A percentile compares a stretch with the other conserved stretches of the same genome.
Conservation (phyloP, 2,113 vertebrate species). For the Hemichromis elongatus region DNA sequence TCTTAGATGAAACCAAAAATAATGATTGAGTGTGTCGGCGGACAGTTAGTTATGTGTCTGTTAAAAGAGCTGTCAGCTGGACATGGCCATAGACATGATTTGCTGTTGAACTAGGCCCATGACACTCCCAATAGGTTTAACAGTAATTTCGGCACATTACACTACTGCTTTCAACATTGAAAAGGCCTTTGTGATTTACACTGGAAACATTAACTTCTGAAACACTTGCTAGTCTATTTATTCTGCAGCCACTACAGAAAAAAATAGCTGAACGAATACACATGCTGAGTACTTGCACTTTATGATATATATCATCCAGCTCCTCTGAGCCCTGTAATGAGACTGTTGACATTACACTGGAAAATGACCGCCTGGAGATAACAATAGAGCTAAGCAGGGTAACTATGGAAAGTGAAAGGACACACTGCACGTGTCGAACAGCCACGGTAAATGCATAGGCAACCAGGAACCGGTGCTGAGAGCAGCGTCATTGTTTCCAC, state of each 20-base stretch:
- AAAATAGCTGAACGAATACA: not conserved
- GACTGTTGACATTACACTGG: slow-evolving; percentile 39
- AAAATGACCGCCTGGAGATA: slow-evolving; percentile 41
- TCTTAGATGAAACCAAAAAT: not conserved
- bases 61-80: not conserved
- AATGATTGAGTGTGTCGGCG: not conserved
- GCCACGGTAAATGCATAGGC: slow-evolving; percentile 20
- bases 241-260: not conserved
- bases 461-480: slow-evolving; percentile 5
- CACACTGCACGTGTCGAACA: slow-evolving; percentile 17
- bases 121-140: not conserved
- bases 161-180: not conserved
- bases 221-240: not conserved
- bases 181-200: slow-evolving; percentile 19
- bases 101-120: not conserved
- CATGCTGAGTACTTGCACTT: slow-evolving; percentile 23
- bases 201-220: slow-evolving; percentile 13
- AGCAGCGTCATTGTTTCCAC: slow-evolving; percentile 63
- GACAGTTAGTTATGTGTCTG: not conserved
- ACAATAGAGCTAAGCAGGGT: slow-evolving; percentile 27
- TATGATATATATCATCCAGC: slow-evolving; percentile 30
- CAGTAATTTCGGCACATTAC: not conserved
- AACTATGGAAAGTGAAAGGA: slow-evolving; percentile 46
- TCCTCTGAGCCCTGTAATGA: slow-evolving; percentile 42
- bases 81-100: not conserved